Base-by-base conservation (phyloP, 2,797 vertebrate species). In the Uromys caudimaculatus region DNA sequence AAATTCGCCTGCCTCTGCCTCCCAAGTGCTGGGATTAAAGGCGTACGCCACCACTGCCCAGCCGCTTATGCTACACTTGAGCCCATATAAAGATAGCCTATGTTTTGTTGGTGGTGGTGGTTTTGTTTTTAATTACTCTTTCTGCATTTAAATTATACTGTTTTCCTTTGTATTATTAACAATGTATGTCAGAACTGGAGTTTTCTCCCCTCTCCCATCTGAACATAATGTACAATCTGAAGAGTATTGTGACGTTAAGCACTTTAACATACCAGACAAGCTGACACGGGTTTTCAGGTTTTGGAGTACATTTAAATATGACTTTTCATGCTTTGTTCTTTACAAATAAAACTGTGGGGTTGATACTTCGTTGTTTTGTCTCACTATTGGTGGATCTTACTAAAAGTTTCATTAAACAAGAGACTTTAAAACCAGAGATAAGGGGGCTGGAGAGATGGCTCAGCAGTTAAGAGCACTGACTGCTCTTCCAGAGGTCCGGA, bases 261-360 rank as follows among this genome's bases (percentile, higher is more conserved):
- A 99, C 98, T 99, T 99, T 99, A 99, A 98, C 98, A 97, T 98
- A 98, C 98, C 98, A 98, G 97, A 97, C 79, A 97, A 97, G 98
- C 97, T 89, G 58, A 98, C 89, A 91, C 98, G 98, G 97, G 95
- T 97, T 98, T 98, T 98, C 98, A 98, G 98, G 98, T 98, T 99
- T 99, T 98, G 98, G 97, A 98, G 97, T 98, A 98, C 98, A 98
- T 98, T 98, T 98, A 98, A 98, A 98, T 98, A 98, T 97, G 98
- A 98, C 98, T 98, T 99, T 99, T 98, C 98, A 98, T 98, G 98
- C 98, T 97, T 98, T 98, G 98, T 98, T 98, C 98, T 98, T 98
- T 99, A 98, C 98, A 98, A 99, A 98, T 99, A 99, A 99, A 99
- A 98, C 98, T 98, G 95, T 98, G 98, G 98, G 96, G 97, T 98